Evolutionary conservation across 2,888 invertebrate genomes (phyloP), one percentile per base, ranked within the genome.

Genomic region (Leptopilina myrica): DNA sequence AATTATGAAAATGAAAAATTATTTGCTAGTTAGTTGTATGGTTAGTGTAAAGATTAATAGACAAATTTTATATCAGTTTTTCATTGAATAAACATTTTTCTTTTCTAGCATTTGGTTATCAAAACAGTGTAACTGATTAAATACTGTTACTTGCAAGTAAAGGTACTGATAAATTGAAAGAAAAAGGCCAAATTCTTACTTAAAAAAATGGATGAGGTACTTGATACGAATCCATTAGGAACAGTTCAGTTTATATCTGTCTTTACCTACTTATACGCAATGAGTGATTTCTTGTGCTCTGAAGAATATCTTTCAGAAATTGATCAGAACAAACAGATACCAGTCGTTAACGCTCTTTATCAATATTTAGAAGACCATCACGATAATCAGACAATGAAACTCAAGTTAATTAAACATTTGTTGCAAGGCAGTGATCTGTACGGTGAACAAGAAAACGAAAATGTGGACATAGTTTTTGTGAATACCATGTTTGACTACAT

Each of bases 401-500:
- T n/a, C 6, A 59, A 59, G 5, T n/a, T 59, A 59, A 59, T 59
- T 15, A 14, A 15, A 59, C 2, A 14, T 59, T 59, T 59, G 5
- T 59, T 59, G 15, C 0, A 15, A n/a, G 59, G n/a, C 4, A 59
- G 59, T 12, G 59, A 59, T n/a, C 8, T 59, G 6, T 59, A 59
- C 12, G 59, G 59, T 12, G 59, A 59, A n/a, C n/a, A 59, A 59
- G 59, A 59, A 5, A 59, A 5, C n/a, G 59, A 59, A 59, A 15
- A 59, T 6, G 14, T 59, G n/a, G 49, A 49, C 49, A 49, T 49
- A 49, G 12, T 49, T 49, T 49, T 49, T 49, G 49, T 49, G 49
- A 49, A 59, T 59, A 15, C 59, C 14, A 59, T 59, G 59, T 59
- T 59, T n/a, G 59, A 59, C 59, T 59, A 59, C n/a, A 59, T 59